A percentile compares a stretch with the other conserved stretches of the same genome.
phyloP scores from a whole-genome alignment of 2,888 invertebrate genomes.

The Trichogramma dendrolimi region DNA sequence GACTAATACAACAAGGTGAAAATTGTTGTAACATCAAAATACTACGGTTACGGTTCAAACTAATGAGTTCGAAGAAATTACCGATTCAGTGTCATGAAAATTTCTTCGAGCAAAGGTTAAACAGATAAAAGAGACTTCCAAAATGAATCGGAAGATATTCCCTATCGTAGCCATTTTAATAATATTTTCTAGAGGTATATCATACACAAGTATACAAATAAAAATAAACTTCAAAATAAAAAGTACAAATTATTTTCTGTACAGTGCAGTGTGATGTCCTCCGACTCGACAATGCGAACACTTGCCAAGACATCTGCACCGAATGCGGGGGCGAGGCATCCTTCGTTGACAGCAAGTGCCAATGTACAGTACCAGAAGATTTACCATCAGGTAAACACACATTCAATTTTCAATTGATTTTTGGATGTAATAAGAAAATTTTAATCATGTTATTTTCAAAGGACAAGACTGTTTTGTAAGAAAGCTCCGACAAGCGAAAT shows the following conservation, averaged over 20 bases:
- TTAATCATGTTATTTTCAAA: constrained; percentile 11
- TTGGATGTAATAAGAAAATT: neutral
- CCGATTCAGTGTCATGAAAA: no score
- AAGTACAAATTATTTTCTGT: neutral
- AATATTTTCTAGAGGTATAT: no score
- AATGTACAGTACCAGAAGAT: constrained; percentile 31
- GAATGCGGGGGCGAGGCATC: constrained; percentile 31
- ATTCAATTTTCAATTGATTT: neutral
- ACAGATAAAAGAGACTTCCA: no score
- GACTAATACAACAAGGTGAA: neutral
- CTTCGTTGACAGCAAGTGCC: constrained; percentile 32
- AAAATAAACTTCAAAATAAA: no score
- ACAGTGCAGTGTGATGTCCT: constrained; percentile 26
- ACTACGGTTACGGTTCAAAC: no score
- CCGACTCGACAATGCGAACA: constrained; percentile 26
- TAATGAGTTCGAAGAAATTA: no score
- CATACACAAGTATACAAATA: no score
- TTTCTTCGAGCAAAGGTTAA: no score
- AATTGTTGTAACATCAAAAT: no score
- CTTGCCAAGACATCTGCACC: constrained; percentile 34
- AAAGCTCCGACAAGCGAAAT: constrained; percentile 23
- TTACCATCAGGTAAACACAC: constrained; percentile 31
- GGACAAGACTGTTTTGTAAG: constrained; percentile 26
- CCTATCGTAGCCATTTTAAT: no score
- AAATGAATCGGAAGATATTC: no score